Conservation (phyloP, 2,797 vertebrate genomes). For the Buceros bicornis region DNA sequence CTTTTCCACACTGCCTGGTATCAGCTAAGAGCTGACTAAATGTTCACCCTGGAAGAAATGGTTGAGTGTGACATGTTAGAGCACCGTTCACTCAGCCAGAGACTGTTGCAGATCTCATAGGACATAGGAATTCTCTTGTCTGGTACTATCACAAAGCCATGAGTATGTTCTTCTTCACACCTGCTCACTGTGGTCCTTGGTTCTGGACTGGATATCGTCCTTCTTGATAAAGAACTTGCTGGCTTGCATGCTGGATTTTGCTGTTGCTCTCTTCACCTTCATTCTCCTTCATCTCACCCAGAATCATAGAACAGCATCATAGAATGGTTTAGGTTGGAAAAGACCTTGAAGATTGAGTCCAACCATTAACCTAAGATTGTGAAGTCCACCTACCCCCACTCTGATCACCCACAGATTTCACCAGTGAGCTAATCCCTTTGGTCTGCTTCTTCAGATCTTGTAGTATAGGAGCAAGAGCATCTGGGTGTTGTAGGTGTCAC, state of each 20-base stretch:
- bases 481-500: not conserved
- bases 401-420: not conserved
- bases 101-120: not conserved
- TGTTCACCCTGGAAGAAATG: not conserved
- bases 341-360: not conserved
- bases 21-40: too few relatives aligned
- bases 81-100: not conserved
- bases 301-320: not conserved
- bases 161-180: accelerated
- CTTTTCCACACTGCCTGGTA: accelerated
- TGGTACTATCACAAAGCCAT: not conserved
- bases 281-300: not conserved
- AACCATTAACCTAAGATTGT: not conserved
- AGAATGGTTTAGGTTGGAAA: not conserved
- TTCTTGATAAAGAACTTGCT: not conserved
- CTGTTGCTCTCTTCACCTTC: not conserved
- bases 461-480: not conserved
- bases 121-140: not conserved
- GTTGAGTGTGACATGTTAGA: accelerated
- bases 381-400: not conserved
- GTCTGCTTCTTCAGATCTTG: not conserved
- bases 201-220: accelerated
- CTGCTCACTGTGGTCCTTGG: not conserved
- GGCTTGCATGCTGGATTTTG: not conserved
- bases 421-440: not conserved